These are phyloP conservation scores for Silvanus unidentatus DNA, from an alignment of 2,888 invertebrate genomes.

Conservation along the genomic window DNA sequence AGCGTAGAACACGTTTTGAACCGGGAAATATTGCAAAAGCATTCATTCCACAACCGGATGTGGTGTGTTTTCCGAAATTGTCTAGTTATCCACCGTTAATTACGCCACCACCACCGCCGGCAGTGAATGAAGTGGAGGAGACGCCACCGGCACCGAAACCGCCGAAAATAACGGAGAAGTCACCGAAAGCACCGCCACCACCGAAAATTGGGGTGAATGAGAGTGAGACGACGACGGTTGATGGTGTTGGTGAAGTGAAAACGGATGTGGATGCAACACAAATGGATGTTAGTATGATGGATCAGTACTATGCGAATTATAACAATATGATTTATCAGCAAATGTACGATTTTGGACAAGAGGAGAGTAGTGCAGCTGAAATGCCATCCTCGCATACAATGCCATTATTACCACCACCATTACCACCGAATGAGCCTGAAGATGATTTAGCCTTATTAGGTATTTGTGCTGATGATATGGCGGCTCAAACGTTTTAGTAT, in stretches of 20 bases:
- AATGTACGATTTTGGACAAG: conserved; percentile 35
- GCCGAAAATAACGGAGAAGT: conserved; percentile 28
- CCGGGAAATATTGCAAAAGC: conserved; percentile 42
- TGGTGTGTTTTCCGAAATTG: conserved; percentile 44
- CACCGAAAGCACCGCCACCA: conserved; percentile 25
- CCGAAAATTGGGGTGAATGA: conserved; percentile 15
- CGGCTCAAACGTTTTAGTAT: conserved; percentile 48
- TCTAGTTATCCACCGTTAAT: conserved; percentile 39
- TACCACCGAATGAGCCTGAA: conserved; percentile 42
- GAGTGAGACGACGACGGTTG: background rate
- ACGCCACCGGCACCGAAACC: conserved; percentile 33
- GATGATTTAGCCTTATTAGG: conserved; percentile 77
- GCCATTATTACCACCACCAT: conserved; percentile 43
- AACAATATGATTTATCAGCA: conserved; percentile 35
- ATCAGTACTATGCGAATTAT: conserved; percentile 36
- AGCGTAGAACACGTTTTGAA: conserved; percentile 41
- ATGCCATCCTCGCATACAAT: conserved; percentile 38
- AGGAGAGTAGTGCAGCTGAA: conserved; percentile 19
- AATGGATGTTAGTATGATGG: conserved; percentile 27
- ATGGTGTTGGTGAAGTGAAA: background rate
- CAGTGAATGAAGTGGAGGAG: conserved; percentile 5
- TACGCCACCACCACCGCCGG: conserved; percentile 32
- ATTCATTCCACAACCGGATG: conserved; percentile 45
- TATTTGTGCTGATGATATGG: conserved; percentile 75
- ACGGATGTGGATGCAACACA: conserved; percentile 20